Evolutionary conservation across 2,888 invertebrate species (phyloP).

Genomic region (Nomada flava): DNA sequence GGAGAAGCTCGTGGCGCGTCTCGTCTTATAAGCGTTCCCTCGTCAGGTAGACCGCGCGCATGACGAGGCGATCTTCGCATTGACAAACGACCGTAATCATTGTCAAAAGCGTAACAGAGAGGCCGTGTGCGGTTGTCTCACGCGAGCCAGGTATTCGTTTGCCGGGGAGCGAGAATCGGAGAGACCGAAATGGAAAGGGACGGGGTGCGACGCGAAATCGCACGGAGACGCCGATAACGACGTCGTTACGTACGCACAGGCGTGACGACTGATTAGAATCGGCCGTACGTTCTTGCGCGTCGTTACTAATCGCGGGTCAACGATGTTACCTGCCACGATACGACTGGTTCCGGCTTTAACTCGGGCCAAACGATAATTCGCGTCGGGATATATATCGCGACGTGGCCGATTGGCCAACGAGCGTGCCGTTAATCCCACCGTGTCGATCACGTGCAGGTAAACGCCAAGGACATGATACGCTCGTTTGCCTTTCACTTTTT

Average conservation of each 20-base stretch:
- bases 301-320: slow-evolving; percentile 75
- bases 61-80: slow-evolving; percentile 66
- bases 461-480: slow-evolving; percentile 10
- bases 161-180: neutral
- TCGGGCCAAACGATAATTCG: slow-evolving; percentile 53
- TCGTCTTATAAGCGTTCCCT: slow-evolving; percentile 53
- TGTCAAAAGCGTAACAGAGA: slow-evolving; percentile 66
- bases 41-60: slow-evolving; percentile 28
- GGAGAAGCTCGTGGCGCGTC: slow-evolving; percentile 41
- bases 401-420: slow-evolving; percentile 44
- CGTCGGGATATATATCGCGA: slow-evolving; percentile 48
- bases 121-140: slow-evolving; percentile 23
- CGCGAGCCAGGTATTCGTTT: slow-evolving; percentile 13
- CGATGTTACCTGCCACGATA: slow-evolving; percentile 73
- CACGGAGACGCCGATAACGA: slow-evolving; percentile 71
- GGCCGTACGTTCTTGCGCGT: slow-evolving; percentile 69
- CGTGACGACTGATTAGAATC: slow-evolving; percentile 76
- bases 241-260: slow-evolving; percentile 71
- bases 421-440: slow-evolving; percentile 49
- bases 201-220: slow-evolving; percentile 48
- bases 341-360: slow-evolving; percentile 56
- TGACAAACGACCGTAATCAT: slow-evolving; percentile 68
- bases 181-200: neutral
- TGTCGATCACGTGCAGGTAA: slow-evolving; percentile 42
- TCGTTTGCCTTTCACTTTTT: neutral